Evolutionary conservation across 2,113 vertebrate genomes (phyloP).

Genomic region (Gopherus flavomarginatus): DNA sequence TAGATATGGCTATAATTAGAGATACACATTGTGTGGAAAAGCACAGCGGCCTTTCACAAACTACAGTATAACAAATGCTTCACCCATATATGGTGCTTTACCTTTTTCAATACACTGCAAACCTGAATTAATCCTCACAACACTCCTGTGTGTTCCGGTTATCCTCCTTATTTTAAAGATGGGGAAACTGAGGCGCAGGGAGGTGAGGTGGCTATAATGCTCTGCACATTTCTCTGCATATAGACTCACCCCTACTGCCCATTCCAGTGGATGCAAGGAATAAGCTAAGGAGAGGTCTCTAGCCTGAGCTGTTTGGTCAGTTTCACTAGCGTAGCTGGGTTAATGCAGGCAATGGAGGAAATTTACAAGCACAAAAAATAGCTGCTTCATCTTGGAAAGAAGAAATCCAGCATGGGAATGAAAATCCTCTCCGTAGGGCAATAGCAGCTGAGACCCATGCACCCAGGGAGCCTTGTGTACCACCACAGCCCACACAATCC

Average conservation of each 20-base stretch:
- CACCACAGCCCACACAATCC: background rate
- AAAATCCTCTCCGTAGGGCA: background rate
- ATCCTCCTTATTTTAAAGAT: background rate
- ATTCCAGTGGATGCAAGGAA: background rate
- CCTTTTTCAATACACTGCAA: background rate
- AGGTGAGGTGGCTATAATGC: background rate
- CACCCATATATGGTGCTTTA: background rate
- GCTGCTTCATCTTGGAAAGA: background rate
- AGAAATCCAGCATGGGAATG: background rate
- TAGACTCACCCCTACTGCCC: background rate
- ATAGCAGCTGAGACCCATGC: background rate
- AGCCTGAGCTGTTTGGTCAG: background rate
- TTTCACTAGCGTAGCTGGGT: background rate
- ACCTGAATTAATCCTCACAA: background rate
- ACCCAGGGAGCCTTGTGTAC: background rate
- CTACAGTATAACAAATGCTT: background rate
- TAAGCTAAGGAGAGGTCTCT: background rate
- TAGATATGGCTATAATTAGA: background rate
- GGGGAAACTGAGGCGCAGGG: background rate
- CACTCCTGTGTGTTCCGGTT: background rate
- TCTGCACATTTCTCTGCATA: background rate
- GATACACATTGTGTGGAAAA: background rate
- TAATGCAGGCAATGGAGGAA: background rate
- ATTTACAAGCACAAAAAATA: background rate
- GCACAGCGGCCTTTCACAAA: background rate